A percentile compares a stretch with the other conserved stretches of the same genome.
Evolutionary conservation across 37 sponge, comb jelly and placozoan species (phyloP).

Genomic region (Aplysina aerophoba): DNA sequence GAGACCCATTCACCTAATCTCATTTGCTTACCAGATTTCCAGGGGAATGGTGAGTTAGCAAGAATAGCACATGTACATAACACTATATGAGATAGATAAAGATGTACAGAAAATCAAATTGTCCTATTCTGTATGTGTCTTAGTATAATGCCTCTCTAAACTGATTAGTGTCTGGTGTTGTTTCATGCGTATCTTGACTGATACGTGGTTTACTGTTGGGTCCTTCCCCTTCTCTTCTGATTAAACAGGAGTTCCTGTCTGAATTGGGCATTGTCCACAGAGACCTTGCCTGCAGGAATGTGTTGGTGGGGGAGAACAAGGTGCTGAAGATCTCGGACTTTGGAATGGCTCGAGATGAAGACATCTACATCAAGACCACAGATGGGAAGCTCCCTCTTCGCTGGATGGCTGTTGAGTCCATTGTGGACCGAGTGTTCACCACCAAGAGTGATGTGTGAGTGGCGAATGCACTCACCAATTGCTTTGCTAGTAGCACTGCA

Average conservation of each 20-base stretch:
- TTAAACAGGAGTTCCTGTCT: no score
- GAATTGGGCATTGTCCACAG: constrained; percentile 79
- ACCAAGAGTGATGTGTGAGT: constrained; percentile 71
- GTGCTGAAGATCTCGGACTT: constrained; percentile 80
- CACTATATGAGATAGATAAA: no score
- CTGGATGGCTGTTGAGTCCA: constrained; percentile 88
- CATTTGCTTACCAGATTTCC: constrained; percentile 28
- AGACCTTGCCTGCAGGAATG: constrained; percentile 80
- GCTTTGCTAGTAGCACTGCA: no score
- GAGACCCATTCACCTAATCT: constrained; percentile 6
- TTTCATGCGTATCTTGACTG: no score
- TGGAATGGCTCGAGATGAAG: constrained; percentile 75
- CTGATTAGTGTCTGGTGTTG: no score
- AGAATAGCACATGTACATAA: no score
- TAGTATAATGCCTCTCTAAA: no score
- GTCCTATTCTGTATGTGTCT: no score
- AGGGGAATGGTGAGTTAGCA: constrained; percentile 29
- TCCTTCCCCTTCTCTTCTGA: no score
- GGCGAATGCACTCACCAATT: no score
- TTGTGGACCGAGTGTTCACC: constrained; percentile 70
- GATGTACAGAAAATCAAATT: no score
- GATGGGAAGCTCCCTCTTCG: constrained; percentile 67
- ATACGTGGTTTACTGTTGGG: no score
- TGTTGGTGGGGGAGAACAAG: constrained; percentile 69
- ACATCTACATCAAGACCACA: constrained; percentile 74